Base-by-base conservation (phyloP, 2,888 invertebrate species). In the Chromoteleia sp. region DNA sequence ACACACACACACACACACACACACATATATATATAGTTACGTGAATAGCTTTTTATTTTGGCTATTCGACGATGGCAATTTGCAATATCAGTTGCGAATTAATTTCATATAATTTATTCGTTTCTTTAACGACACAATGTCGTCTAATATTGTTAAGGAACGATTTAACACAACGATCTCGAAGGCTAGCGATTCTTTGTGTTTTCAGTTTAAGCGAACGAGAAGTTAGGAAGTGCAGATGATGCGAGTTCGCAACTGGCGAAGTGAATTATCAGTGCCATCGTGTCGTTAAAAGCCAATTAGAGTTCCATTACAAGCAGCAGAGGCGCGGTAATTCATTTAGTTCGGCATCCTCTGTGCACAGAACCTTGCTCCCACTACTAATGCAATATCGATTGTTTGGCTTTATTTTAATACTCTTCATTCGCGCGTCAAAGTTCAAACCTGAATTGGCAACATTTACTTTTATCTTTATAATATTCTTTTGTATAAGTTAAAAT, bases 221-320 rank as follows among this genome's bases (percentile, higher is more conserved):
- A 50, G 36, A 76, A 58, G 73, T 81, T 76, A 68, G 61, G 39
- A 54, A 77, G 68, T n/a, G 56, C 61, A 70, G 70, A 84, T 83
- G 84, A 84, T 85, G 86, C 83, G 87, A 88, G 86, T 87, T 87
- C 86, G 86, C 84, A 86, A 88, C 86, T 87, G 83, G 48, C 85
- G 84, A 90, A 91, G 85, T 88, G 86, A 90, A 87, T 91, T 91
- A 91, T 89, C 87, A 89, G 87, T 86, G 87, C 86, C 86, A 87
- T 88, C 88, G 89, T 84, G 87, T 88, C 90, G 91, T 91, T 92
- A 91, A 92, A 92, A 92, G 92, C 92, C 91, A 91, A 91, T 91
- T 91, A 91, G 89, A 88, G 90, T 88, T 91, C 91, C 91, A 92
- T 92, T 91, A 91, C 90, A 89, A 89, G 90, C 90, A 89, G 88